phyloP scores from a whole-genome alignment of 2,888 invertebrate genomes.

The Apotomis capreana region DNA sequence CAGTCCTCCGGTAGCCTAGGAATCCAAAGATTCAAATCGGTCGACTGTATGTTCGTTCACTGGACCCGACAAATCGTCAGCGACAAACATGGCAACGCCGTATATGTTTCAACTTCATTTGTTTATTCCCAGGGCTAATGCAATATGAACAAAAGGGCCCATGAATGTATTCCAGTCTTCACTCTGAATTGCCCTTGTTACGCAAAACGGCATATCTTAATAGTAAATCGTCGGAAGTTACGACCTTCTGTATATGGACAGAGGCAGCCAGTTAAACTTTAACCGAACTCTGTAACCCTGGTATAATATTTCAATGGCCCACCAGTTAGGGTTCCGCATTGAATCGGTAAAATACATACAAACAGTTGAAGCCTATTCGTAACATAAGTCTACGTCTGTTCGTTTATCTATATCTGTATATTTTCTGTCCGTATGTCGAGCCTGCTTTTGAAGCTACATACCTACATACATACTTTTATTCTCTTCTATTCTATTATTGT shows the following conservation, averaged over 20 bases:
- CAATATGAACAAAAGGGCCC: background rate
- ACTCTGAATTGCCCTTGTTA: background rate
- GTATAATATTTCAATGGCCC: conserved; percentile 25
- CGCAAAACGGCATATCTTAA: conserved; percentile 1
- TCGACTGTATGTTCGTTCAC: background rate
- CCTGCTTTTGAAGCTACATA: no score
- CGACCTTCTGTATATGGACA: background rate
- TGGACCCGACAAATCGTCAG: background rate
- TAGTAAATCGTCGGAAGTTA: background rate
- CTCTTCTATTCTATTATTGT: no score
- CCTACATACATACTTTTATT: no score
- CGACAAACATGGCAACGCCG: background rate
- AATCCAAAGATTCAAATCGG: no score
- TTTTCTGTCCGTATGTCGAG: no score
- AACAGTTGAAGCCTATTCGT: no score
- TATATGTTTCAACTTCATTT: background rate
- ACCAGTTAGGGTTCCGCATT: conserved; percentile 1
- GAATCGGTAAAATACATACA: no score
- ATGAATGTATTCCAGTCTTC: background rate
- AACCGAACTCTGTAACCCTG: conserved; percentile 32
- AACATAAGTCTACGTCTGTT: no score
- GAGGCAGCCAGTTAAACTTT: conserved; percentile 16
- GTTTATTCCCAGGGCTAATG: background rate
- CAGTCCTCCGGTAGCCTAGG: no score
- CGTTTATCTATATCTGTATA: no score